These are phyloP conservation scores for Cynaeus angustus DNA, from an alignment of 2,888 invertebrate genomes.

Conservation along the genomic window DNA sequence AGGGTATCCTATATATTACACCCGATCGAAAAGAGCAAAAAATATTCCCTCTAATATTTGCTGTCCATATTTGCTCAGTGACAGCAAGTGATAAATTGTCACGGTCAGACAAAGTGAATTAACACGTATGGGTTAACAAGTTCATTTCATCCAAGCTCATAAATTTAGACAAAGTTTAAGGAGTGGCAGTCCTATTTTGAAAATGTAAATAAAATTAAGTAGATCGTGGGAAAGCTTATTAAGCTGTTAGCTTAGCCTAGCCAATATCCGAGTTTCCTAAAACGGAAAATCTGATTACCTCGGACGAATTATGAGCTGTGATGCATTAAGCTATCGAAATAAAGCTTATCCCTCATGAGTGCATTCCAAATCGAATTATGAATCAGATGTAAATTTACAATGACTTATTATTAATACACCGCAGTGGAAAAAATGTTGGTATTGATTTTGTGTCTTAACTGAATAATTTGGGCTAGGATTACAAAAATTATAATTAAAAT, in stretches of 20 bases:
- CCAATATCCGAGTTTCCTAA: slow-evolving; percentile 26
- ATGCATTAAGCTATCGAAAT: slow-evolving; percentile 25
- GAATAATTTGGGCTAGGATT: too few species aligned
- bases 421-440: too few species aligned
- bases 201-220: slow-evolving; percentile 23
- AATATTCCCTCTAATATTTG: slow-evolving; percentile 19
- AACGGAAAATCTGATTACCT: slow-evolving; percentile 36
- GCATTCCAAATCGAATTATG: not conserved
- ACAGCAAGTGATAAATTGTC: slow-evolving; percentile 12
- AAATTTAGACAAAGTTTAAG: slow-evolving; percentile 9
- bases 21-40: slow-evolving; percentile 9
- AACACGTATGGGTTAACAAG: not conserved
- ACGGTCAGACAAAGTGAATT: slow-evolving; percentile 7
- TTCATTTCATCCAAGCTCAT: not conserved
- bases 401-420: too few species aligned
- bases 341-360: slow-evolving; percentile 2
- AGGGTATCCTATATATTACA: slow-evolving; percentile 3
- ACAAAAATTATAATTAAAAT: too few species aligned
- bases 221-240: slow-evolving; percentile 23
- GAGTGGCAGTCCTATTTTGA: not conserved
- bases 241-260: slow-evolving; percentile 37
- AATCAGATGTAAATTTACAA: too few species aligned
- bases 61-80: slow-evolving; percentile 7
- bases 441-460: too few species aligned
- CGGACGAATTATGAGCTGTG: slow-evolving; percentile 24